A percentile compares a stretch with the other conserved stretches of the same genome.
Conservation (phyloP, 1,140 invertebrate species). For the Paraescarpia echinospica region DNA sequence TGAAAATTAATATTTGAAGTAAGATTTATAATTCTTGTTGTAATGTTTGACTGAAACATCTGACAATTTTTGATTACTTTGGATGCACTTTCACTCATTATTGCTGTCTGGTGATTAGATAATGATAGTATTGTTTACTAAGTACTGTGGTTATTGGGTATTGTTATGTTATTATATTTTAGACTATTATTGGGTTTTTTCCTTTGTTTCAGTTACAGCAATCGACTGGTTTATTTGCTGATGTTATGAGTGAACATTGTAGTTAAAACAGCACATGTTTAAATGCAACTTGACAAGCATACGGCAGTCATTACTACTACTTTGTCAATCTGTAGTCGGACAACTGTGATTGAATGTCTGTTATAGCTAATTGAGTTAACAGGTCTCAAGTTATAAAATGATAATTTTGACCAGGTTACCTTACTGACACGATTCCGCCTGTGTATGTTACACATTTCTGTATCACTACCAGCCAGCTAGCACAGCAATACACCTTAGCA, state of each 20-base stretch:
- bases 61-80: too few species aligned
- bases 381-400: not conserved
- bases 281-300: not conserved
- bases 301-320: not conserved
- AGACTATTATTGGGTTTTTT: not conserved
- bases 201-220: not conserved
- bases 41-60: too few species aligned
- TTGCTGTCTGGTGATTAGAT: not conserved
- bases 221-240: not conserved
- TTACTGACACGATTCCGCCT: not conserved
- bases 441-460: not conserved
- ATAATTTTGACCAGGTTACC: not conserved
- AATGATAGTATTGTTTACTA: not conserved
- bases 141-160: not conserved
- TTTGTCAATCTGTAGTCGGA: not conserved
- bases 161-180: slow-evolving; percentile 2
- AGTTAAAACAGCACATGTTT: not conserved
- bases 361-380: not conserved
- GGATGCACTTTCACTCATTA: too few species aligned
- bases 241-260: not conserved
- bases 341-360: not conserved
- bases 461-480: not conserved
- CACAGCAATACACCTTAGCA: not conserved
- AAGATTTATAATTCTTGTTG: too few species aligned
- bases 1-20: too few species aligned